Percentiles rank a stretch among this genome's conserved stretches.
Evolutionary conservation across 92 coral and sea anemone species (phyloP).

Genomic region (Palythoa grandis): DNA sequence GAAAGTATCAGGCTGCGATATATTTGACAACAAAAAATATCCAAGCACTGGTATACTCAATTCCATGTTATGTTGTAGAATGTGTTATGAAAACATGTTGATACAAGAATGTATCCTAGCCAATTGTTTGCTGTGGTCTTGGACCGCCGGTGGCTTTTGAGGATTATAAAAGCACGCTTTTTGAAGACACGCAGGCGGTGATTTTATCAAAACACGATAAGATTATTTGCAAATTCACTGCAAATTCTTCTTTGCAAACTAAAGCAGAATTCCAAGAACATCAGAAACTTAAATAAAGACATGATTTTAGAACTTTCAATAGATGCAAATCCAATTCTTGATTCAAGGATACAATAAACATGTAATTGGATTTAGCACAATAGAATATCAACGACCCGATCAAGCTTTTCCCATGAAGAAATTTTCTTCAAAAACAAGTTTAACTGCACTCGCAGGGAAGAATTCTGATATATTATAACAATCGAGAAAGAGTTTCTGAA

Average conservation of each 20-base stretch:
- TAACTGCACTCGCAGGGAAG: too few species aligned
- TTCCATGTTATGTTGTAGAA: conserved; percentile 15
- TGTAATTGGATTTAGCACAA: conserved; percentile 6
- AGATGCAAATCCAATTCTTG: neutral
- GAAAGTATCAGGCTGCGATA: neutral
- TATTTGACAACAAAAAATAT: conserved; percentile 10
- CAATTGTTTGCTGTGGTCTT: neutral
- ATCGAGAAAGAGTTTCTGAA: neutral
- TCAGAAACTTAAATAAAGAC: neutral
- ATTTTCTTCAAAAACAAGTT: neutral
- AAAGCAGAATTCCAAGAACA: neutral
- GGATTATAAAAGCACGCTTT: neutral
- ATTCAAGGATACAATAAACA: conserved; percentile 1
- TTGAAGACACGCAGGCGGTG: neutral
- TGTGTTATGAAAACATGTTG: conserved; percentile 18
- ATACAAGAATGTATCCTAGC: conserved; percentile 1
- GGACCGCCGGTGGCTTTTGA: conserved; percentile 7
- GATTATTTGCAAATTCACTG: neutral
- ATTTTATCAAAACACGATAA: neutral
- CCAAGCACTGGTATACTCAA: neutral
- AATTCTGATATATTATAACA: neutral
- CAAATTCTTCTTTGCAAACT: too few species aligned
- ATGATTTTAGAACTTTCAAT: too few species aligned
- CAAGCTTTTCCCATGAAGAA: neutral
- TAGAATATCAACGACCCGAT: conserved; percentile 10